Conservation (phyloP, 2,888 invertebrate genomes). For the Caenorhabditis sp. region DNA sequence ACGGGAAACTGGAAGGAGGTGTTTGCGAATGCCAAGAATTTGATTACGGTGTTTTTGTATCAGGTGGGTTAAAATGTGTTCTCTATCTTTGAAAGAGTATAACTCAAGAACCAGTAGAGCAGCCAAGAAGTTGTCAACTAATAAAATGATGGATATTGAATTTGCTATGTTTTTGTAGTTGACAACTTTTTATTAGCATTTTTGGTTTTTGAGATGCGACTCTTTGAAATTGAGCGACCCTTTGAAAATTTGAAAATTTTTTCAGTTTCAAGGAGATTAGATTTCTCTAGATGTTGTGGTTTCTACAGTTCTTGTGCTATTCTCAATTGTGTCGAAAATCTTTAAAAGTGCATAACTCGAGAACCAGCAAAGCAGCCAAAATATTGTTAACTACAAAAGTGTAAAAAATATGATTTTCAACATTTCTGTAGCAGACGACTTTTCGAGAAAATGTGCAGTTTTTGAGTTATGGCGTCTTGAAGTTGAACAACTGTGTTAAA, state of each 20-base stretch:
- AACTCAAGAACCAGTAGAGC: neutral
- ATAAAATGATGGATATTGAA: neutral
- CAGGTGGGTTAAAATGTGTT: conserved; percentile 86
- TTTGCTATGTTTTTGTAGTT: neutral
- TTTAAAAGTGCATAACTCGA: too few species aligned
- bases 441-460: too few species aligned
- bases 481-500: too few species aligned
- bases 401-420: too few species aligned
- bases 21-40: conserved; percentile 89
- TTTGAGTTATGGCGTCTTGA: too few species aligned
- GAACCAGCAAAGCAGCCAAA: too few species aligned
- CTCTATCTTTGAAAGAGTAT: neutral
- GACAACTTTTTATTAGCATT: neutral
- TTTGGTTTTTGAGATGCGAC: neutral
- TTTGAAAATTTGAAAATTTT: neutral
- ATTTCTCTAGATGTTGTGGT: too few species aligned
- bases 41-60: conserved; percentile 92
- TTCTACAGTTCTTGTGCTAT: too few species aligned
- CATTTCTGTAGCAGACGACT: too few species aligned
- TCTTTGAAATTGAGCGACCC: neutral
- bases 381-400: too few species aligned
- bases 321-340: too few species aligned
- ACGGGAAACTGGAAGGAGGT: conserved; percentile 89
- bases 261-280: neutral
- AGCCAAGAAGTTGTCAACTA: neutral